Evolutionary conservation across 1,140 invertebrate species (phyloP).

Genomic region (Halesus radiatus): DNA sequence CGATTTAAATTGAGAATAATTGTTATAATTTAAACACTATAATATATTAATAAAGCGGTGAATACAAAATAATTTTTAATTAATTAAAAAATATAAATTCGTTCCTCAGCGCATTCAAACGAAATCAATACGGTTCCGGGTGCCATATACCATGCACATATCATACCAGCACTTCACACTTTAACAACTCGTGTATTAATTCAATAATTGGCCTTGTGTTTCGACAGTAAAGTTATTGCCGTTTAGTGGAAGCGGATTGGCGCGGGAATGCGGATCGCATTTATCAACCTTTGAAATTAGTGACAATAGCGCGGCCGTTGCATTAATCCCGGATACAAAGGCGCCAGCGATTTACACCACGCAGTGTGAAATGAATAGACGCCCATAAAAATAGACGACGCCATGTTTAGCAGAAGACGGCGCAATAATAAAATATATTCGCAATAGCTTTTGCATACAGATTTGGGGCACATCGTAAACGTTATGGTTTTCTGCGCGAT

Average conservation of each 20-base stretch:
- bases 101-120: too few relatives aligned
- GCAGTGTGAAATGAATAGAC: constrained; percentile 44
- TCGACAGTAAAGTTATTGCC: constrained; percentile 31
- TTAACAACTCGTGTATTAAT: constrained; percentile 15
- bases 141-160: not conserved
- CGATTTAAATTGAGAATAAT: too few relatives aligned
- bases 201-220: not conserved
- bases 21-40: too few relatives aligned
- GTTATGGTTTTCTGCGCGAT: constrained; percentile 8
- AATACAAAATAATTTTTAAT: too few relatives aligned
- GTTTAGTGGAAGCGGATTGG: constrained; percentile 40
- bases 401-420: constrained; percentile 45
- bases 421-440: constrained; percentile 45
- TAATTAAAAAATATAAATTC: too few relatives aligned
- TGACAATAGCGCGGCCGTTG: constrained; percentile 49
- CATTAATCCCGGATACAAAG: constrained; percentile 47
- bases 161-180: not conserved
- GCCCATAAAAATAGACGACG: constrained; percentile 48
- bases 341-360: constrained; percentile 37
- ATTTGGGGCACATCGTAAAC: not conserved
- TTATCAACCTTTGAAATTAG: constrained; percentile 58
- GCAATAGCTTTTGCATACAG: constrained; percentile 28
- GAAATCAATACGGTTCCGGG: too few relatives aligned
- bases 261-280: constrained; percentile 47
- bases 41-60: too few relatives aligned